Conservation (phyloP, 2,888 invertebrate species). For the Lochmaea crataegi region DNA sequence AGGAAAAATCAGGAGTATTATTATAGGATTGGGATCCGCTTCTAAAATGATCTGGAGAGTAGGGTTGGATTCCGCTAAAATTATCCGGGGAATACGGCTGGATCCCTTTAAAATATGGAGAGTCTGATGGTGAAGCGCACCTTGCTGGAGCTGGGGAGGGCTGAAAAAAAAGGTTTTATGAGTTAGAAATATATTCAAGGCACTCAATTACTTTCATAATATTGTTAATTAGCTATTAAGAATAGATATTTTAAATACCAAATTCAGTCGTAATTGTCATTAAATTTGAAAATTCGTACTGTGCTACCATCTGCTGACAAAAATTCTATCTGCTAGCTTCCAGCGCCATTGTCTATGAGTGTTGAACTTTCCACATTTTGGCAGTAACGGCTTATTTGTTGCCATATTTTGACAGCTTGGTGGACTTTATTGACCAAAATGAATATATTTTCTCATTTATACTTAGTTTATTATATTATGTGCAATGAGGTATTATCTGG, state of each 20-base stretch:
- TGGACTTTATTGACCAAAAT: neutral
- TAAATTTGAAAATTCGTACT: too few species aligned
- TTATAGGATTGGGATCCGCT: slow-evolving; percentile 36
- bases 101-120: slow-evolving; percentile 58
- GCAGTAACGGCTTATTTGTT: neutral
- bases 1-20: slow-evolving; percentile 54
- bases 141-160: slow-evolving; percentile 68
- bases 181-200: neutral
- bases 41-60: slow-evolving; percentile 57
- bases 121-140: slow-evolving; percentile 67
- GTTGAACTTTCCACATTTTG: neutral
- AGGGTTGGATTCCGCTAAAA: slow-evolving; percentile 57
- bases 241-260: too few species aligned
- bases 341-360: too few species aligned
- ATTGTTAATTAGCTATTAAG: too few species aligned
- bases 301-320: too few species aligned
- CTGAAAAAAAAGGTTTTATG: slow-evolving; percentile 54
- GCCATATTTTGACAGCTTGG: neutral
- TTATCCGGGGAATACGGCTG: slow-evolving; percentile 56
- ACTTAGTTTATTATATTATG: neutral
- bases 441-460: neutral
- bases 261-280: too few species aligned
- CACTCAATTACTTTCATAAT: too few species aligned
- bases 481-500: neutral
- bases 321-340: too few species aligned